Evolutionary conservation across 2,888 invertebrate species (phyloP), one percentile per base, ranked within the genome.

Genomic region (Lepidochrysops patricia): DNA sequence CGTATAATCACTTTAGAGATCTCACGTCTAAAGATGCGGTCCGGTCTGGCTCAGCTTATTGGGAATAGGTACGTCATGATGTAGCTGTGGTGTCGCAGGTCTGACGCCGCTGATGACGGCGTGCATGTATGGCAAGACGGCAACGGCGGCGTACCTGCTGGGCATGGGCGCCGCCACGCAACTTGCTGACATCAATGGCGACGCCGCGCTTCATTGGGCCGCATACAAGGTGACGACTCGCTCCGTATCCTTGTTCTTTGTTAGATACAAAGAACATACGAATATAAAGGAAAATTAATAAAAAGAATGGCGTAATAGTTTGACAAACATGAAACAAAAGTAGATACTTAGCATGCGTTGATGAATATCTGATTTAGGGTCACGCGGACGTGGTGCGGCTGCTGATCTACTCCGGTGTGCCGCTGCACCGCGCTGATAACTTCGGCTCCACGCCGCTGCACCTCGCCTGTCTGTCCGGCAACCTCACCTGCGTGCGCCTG

Each of bases 161-260:
- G 97, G 97, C 27, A 96, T 95, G 93, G 97, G 96, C 2, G 97
- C 97, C 0, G 91, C 95, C 0, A 94, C 96, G 66, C 94, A 96
- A 72, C 89, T 96, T 54, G 94, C 95, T 1, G 97, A 98, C 72
- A 96, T 96, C 68, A 97, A 98, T 74, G 97, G 97, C 0, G 97
- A 98, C 73, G 96, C 96, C 0, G 97, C 97, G 0, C 84, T 97
- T 29, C 97, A 98, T 74, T 98, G 97, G 97, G 97, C 97, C 0
- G 96, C 97, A 0, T 97, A 97, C 79, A 97, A 97, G 12, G 43
- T 43, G 23, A 29, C 29, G 29, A 1, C n/a, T n/a, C n/a, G n/a
- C n/a, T n/a, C n/a, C n/a, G n/a, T n/a, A n/a, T n/a, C n/a, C n/a
- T n/a, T n/a, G n/a, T n/a, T n/a, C n/a, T n/a, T n/a, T n/a, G n/a